Evolutionary conservation across 2,888 invertebrate species (phyloP).

Genomic region (Epistrophe eligans): DNA sequence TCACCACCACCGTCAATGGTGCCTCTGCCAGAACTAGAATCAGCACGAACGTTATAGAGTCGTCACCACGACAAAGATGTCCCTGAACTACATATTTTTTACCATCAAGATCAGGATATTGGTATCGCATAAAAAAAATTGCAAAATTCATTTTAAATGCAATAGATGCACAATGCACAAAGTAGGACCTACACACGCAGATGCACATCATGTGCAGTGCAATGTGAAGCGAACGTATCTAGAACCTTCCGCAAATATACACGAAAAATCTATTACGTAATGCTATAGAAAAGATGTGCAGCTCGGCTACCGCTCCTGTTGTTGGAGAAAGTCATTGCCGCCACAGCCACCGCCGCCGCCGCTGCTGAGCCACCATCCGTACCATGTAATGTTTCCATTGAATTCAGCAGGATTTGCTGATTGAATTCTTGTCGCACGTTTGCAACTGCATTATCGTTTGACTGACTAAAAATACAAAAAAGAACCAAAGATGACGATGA

Average conservation of each 20-base stretch:
- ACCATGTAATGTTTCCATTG: conserved; percentile 68
- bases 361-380: conserved; percentile 25
- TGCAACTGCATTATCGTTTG: conserved; percentile 73
- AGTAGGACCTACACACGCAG: conserved; percentile 18
- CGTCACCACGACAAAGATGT: conserved; percentile 42
- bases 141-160: conserved; percentile 44
- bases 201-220: conserved; percentile 19
- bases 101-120: conserved; percentile 39
- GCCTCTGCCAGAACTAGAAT: not conserved
- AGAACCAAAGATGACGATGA: not conserved
- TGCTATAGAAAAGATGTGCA: conserved; percentile 12
- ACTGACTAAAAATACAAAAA: conserved; percentile 27
- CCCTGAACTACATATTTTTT: conserved; percentile 65
- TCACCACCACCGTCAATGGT: not conserved
- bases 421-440: conserved; percentile 76
- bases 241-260: conserved; percentile 59
- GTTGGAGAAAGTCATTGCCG: conserved; percentile 40
- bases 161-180: conserved; percentile 42
- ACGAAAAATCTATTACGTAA: conserved; percentile 70
- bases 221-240: conserved; percentile 56
- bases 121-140: conserved; percentile 24
- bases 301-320: conserved; percentile 3
- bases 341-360: conserved; percentile 14
- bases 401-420: conserved; percentile 73
- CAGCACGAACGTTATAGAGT: not conserved